Evolutionary conservation across 2,888 invertebrate species (phyloP).

Genomic region (Synergus umbraculus): DNA sequence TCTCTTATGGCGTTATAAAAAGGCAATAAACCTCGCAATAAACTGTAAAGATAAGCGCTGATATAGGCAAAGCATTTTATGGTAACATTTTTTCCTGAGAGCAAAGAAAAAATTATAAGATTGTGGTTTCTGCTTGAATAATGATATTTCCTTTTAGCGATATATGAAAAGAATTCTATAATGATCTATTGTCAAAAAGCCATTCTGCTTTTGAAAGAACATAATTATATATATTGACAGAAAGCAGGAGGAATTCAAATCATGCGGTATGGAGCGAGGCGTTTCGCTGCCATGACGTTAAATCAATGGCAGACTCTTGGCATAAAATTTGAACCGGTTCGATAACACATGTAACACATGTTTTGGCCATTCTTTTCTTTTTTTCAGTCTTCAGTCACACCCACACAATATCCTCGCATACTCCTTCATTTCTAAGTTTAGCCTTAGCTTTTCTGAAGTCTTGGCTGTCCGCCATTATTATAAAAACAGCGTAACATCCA

Average conservation of each 20-base stretch:
- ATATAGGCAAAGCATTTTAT: no score
- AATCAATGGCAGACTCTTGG: constrained; percentile 1
- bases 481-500: constrained; percentile 34
- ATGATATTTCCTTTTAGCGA: neutral
- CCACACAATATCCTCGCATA: constrained; percentile 16
- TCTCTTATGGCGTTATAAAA: no score
- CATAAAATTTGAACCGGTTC: neutral
- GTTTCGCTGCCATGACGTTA: constrained; percentile 22
- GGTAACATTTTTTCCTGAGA: no score
- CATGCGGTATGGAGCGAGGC: constrained; percentile 1
- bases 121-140: neutral
- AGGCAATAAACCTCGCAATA: no score
- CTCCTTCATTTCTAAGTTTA: constrained; percentile 38
- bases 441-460: constrained; percentile 32
- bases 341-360: neutral
- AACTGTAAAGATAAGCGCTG: no score
- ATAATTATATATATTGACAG: neutral
- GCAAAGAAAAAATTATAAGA: no score
- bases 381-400: constrained; percentile 11
- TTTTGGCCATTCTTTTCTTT: constrained; percentile 12
- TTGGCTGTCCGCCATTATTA: constrained; percentile 40
- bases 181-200: neutral
- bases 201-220: neutral
- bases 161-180: neutral
- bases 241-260: neutral